Base-by-base conservation (phyloP, 2,113 vertebrate genomes). In the Emydocephalus ijimae region DNA sequence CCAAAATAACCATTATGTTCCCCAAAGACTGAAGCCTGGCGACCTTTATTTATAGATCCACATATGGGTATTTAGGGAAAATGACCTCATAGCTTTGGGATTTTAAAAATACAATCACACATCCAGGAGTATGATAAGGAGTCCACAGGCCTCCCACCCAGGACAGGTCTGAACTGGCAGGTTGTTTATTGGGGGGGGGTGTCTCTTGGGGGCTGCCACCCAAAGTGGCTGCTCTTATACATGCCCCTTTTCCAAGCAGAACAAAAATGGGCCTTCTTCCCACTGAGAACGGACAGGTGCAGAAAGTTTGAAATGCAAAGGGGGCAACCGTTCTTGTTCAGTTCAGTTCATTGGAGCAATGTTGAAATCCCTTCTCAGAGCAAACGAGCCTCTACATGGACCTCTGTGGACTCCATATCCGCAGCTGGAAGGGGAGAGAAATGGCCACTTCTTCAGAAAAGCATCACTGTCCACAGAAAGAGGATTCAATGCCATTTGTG, bases 41-140 rank as follows among this genome's bases (percentile, higher is more conserved):
- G 97, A 96, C 96, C 96, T 97, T 94, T 95, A 93, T 96, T 97
- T 96, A 92, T 95, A 97, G 96, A 93, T 24, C 94, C 96, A 95
- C 96, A 95, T 96, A 96, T 91, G 93, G 96, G 97, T 97, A 97
- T 98, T 98, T 97, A 96, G 94, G 93, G 96, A 93, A 96, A 93
- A 93, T 96, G 96, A 97, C 96, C 55, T 93, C 92, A 93, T 34
- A 54, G 59, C 92, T 90, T 52, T 26, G 88, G 87, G 64, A 7
- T 20, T 93, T 92, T 59, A 12, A 54, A 92, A 90, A 89, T 86
- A 86, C 88, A 86, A 61, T 61, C 64, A 90, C 92, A 93, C 86
- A 56, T 54, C 43, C 50, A 59, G 88, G n/a, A 45, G 24, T 48
- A 92, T 20, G 20, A 20, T 23, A 29, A 21, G 54, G 45, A 90